Percentiles rank a stretch among this genome's conserved stretches.
Conservation (phyloP, 2,888 invertebrate genomes). For the Chloroclysta siterata region DNA sequence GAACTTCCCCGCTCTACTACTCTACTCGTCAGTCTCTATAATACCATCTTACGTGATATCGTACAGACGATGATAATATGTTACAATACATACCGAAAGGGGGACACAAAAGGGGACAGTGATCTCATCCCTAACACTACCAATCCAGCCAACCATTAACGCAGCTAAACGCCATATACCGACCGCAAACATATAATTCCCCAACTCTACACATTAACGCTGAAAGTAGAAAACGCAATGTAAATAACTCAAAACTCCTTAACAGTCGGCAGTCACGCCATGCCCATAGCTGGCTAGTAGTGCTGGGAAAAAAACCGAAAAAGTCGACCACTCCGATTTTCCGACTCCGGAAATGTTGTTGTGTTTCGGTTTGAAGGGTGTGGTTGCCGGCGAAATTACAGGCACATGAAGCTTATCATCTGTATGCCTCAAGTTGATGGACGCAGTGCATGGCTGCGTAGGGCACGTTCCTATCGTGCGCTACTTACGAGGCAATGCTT, state of each 20-base stretch:
- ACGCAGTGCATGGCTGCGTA: no score
- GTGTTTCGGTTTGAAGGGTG: no score
- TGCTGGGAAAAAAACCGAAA: conserved; percentile 13
- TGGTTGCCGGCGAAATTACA: no score
- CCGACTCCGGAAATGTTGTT: neutral
- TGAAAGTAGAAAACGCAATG: conserved; percentile 36
- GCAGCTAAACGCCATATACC: conserved; percentile 16
- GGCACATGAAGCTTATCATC: no score
- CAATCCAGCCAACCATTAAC: conserved; percentile 23
- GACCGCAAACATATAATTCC: conserved; percentile 38
- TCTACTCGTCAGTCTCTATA: no score
- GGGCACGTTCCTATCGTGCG: no score
- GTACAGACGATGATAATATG: no score
- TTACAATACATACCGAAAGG: neutral
- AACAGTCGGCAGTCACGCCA: conserved; percentile 50
- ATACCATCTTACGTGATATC: no score
- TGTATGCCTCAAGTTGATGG: no score
- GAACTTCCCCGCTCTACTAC: no score
- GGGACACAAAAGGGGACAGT: neutral
- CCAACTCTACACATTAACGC: conserved; percentile 42
- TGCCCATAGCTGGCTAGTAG: conserved; percentile 29
- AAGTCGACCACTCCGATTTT: neutral
- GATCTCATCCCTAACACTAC: conserved; percentile 7
- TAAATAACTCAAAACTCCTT: conserved; percentile 42
- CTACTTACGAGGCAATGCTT: no score